Evolutionary conservation across 2,797 vertebrate species (phyloP), one percentile per base, ranked within the genome.

Genomic region (Gastrophryne carolinensis): DNA sequence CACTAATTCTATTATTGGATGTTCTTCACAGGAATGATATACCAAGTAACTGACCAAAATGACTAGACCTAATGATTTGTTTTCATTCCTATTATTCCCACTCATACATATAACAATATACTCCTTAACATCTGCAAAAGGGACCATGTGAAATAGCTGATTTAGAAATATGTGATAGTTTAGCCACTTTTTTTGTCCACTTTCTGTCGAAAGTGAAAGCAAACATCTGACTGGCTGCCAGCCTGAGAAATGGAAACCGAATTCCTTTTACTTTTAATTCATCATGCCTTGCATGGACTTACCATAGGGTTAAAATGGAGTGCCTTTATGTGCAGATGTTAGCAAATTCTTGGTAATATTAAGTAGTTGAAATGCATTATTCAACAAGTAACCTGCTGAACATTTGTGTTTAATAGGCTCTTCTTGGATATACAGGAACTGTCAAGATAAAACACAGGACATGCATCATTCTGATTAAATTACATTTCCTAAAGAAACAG

Each of bases 351-450:
- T 76, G 26, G 78, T 85, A 87, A 88, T 87, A 86, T 86, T 84
- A 86, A 87, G 80, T 78, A 85, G 79, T 86, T 84, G 79, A 86
- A 88, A 89, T 88, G 83, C 81, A 89, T 88, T 87, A 89, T 89
- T 89, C 84, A 90, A 85, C 81, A 87, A 86, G 85, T 90, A 87
- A 87, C 82, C 79, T 86, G 78, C 82, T 84, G 52, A 85, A 83
- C 4, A 79, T 82, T 84, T 87, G 72, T 66, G 63, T 88, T 83
- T 87, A 85, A 85, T 87, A 82, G 80, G 73, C 79, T 84, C 75
- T 84, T 79, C 82, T 81, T 86, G 81, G 84, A 74, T 85, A 81
- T 86, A 83, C 78, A 83, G 80, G 79, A 85, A 70, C 83, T 88
- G 83, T 87, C 86, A 85, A 83, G 83, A 82, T 86, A 85, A 87